Base-by-base conservation (phyloP, 2,888 invertebrate species). In the Drosophila mimetica region DNA sequence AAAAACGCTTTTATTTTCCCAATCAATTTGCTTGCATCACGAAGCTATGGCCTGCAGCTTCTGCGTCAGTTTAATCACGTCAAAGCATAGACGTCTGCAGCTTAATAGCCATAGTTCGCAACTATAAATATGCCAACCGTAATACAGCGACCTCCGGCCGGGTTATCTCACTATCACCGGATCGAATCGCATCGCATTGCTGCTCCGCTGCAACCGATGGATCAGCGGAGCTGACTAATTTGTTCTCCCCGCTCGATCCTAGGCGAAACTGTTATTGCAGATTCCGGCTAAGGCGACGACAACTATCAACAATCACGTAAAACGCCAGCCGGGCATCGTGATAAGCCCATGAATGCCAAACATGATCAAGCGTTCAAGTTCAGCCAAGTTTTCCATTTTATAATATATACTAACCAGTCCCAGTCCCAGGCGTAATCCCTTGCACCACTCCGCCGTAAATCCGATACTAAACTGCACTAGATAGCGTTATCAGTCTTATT, bases 311-410 rank as follows among this genome's bases (percentile, higher is more conserved):
- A 72, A 72, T 57, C 82, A 86, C 87, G 85, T 76, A 74, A 76
- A 54, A 37, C 44, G 28, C 50, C 46, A 53, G 72, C 59, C 36
- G 44, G 13, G 47, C 70, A 60, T 61, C 86, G 83, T 83, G 83
- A 87, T 77, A 77, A 85, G 73, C 66, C 55, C 86, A 85, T 85
- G 82, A 82, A 55, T 75, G 75, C 61, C 51, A 70, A 71, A 82
- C 88, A 87, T 79, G 86, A 87, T 83, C 80, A 72, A 69, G 53
- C 54, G 64, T 67, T 79, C 70, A 82, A 72, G 82, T 79, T 87
- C 75, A 72, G 48, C 52, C 52, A 66, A 64, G 65, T 58, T 57
- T 74, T 58, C 37, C 50, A 44, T 25, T 50, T n/a, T 13, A 37
- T 39, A 41, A 32, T 16, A 46, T 28, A 36, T 20, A 59, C 11